Conservation (phyloP, 1,140 invertebrate genomes). For the Apis laboriosa region DNA sequence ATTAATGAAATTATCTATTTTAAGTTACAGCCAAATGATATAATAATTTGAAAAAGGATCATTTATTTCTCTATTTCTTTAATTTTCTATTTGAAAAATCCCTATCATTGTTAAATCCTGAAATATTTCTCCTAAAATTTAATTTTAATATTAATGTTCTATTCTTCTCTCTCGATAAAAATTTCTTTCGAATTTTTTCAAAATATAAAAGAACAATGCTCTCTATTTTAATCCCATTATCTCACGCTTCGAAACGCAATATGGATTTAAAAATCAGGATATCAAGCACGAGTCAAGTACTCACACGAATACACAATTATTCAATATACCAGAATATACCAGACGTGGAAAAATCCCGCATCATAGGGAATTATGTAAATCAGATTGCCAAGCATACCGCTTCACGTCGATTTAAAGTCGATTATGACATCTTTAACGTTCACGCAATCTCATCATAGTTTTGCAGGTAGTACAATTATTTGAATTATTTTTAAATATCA, state of each 20-base stretch:
- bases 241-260: not conserved
- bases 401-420: constrained; percentile 35
- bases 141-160: no score
- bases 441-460: not conserved
- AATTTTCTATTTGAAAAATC: no score
- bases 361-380: constrained; percentile 41
- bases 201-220: not conserved
- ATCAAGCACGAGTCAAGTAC: not conserved
- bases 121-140: no score
- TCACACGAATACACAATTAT: not conserved
- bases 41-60: no score
- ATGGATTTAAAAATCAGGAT: not conserved
- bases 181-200: not conserved
- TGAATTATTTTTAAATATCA: not conserved
- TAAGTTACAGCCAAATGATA: no score
- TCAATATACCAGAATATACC: not conserved
- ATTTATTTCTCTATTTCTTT: no score
- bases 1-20: no score
- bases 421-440: constrained; percentile 13
- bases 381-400: not conserved
- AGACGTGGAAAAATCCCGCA: constrained; percentile 34
- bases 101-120: no score
- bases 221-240: not conserved
- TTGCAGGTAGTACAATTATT: not conserved
- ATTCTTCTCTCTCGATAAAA: no score